phyloP scores from a whole-genome alignment of 37 sponge, comb jelly and placozoan genomes.

The Dysidea cf. avara region DNA sequence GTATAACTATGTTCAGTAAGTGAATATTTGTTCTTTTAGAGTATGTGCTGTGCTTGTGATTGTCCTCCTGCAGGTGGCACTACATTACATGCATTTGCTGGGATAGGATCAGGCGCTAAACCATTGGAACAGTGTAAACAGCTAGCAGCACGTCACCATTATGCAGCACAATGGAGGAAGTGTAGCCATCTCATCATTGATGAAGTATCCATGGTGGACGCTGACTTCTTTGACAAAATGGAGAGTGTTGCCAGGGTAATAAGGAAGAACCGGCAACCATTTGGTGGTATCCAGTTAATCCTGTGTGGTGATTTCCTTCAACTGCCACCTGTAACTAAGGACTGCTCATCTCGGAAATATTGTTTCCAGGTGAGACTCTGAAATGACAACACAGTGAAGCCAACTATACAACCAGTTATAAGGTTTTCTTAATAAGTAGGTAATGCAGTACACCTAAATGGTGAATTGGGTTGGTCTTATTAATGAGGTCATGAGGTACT shows the following conservation, averaged over 20 bases:
- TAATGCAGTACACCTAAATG: too few relatives aligned
- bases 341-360: slow-evolving; percentile 39
- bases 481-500: too few relatives aligned
- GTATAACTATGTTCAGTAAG: too few relatives aligned
- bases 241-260: slow-evolving; percentile 77
- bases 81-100: slow-evolving; percentile 88
- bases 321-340: slow-evolving; percentile 78
- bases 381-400: too few relatives aligned
- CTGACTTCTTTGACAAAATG: slow-evolving; percentile 85
- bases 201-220: slow-evolving; percentile 89
- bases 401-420: too few relatives aligned
- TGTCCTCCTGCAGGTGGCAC: too few relatives aligned
- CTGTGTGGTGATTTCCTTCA: slow-evolving; percentile 91
- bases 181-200: slow-evolving; percentile 80
- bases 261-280: slow-evolving; percentile 51
- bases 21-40: too few relatives aligned
- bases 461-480: too few relatives aligned
- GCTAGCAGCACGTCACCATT: slow-evolving; percentile 53
- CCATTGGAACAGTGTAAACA: slow-evolving; percentile 54
- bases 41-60: too few relatives aligned
- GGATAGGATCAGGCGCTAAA: slow-evolving; percentile 75
- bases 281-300: slow-evolving; percentile 90
- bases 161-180: slow-evolving; percentile 58
- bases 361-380: slow-evolving; percentile 88
- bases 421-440: too few relatives aligned